Evolutionary conservation across 2,113 vertebrate genomes (phyloP).

Genomic region (Hydrochoerus hydrochaeris): DNA sequence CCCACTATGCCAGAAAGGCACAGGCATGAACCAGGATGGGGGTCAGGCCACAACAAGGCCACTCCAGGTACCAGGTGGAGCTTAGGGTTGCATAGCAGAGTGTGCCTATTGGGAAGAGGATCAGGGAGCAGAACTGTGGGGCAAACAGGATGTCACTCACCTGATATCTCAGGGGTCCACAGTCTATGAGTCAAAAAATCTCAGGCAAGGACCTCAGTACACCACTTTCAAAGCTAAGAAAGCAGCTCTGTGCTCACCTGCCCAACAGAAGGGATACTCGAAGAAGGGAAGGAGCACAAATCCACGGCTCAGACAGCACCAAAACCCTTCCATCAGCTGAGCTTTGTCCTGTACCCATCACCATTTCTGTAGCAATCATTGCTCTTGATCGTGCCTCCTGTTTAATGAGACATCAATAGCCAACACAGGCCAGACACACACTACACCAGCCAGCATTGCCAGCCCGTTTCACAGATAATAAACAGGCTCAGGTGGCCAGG

Average conservation of each 20-base stretch:
- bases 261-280: background rate
- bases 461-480: no score
- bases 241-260: background rate
- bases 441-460: accelerated
- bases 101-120: background rate
- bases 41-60: background rate
- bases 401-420: accelerated
- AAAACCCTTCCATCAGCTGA: background rate
- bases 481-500: background rate
- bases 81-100: accelerated
- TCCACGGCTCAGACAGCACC: background rate
- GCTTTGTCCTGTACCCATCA: background rate
- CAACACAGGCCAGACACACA: no score
- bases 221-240: background rate
- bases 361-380: no score
- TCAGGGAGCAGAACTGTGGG: background rate
- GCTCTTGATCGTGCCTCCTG: background rate
- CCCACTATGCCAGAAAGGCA: background rate
- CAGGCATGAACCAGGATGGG: background rate
- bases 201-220: background rate
- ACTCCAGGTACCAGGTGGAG: background rate
- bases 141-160: background rate
- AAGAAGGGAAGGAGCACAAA: background rate
- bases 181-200: background rate
- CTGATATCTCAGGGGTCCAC: background rate